Base-by-base conservation (phyloP, 2,797 vertebrate species). In the Sparidentex hasta region DNA sequence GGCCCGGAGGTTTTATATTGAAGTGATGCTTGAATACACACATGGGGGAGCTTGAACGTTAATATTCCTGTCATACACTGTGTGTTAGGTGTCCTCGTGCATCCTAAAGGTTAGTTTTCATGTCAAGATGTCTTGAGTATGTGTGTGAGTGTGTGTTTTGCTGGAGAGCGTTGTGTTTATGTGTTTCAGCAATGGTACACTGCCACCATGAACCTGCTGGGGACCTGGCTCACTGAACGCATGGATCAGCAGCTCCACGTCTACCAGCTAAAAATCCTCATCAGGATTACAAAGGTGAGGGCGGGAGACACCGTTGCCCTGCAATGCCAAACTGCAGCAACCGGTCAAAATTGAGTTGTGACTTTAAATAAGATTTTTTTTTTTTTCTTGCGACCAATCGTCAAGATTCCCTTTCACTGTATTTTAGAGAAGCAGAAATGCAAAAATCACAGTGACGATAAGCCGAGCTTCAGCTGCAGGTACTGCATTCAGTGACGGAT, bases 131-230 rank as follows among this genome's bases (percentile, higher is more conserved):
- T 92, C 81, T 89, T 82, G 83, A 88, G 90, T 72, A 78, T 76
- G 90, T 83, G 90, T 89, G 91, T 79, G 92, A 76, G 87, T 92
- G 92, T 92, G 93, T 77, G 89, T 94, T 94, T 93, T 96, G 96
- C 96, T 98, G 96, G 97, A 98, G 97, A 97, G 96, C 88, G 96
- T 91, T 95, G 93, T 95, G 90, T 94, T 94, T 96, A 91, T 98
- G 96, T 98, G 94, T 99, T 99, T 94, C 98, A 99, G 98, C 98
- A 99, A 99, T 99, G 98, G 98, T 99, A 99, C 95, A 99, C 97
- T 94, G 98, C 97, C 95, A 98, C 98, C 86, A 99, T 99, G 98
- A 99, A 98, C 80, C 96, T 99, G 33, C 92, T 99, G 95, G 98
- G 98, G 90, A 99, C 98, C 88, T 99, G 98, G 98, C 94, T 99